Conservation (phyloP, 2,113 vertebrate species). For the Corythornis madagascariensis region DNA sequence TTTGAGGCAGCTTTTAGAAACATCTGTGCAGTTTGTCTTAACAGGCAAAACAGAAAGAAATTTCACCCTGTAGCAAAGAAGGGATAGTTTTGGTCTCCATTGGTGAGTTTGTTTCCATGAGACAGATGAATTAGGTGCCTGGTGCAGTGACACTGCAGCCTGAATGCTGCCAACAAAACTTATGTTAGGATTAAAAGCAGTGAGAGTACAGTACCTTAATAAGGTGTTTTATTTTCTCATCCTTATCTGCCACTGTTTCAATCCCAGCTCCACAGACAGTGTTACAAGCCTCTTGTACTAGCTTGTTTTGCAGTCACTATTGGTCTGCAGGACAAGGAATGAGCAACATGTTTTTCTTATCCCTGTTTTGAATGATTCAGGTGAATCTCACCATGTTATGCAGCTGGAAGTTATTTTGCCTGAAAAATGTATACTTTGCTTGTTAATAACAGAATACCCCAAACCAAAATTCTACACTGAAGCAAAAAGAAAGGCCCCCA, state of each 20-base stretch:
- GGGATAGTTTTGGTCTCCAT: neutral
- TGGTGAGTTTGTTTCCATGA: neutral
- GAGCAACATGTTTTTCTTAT: neutral
- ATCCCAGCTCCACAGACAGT: constrained; percentile 21
- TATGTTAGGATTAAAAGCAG: neutral
- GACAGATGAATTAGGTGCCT: neutral
- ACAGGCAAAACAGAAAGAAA: neutral
- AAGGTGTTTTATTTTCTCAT: neutral
- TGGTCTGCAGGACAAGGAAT: neutral
- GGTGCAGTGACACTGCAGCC: neutral
- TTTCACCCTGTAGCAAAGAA: neutral
- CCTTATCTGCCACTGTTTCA: neutral
- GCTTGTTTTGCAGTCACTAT: neutral
- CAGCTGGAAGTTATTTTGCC: neutral
- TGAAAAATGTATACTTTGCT: neutral
- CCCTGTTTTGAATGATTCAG: neutral
- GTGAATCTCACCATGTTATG: neutral
- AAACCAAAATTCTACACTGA: neutral
- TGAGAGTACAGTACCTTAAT: neutral
- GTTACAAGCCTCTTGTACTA: neutral
- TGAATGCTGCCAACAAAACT: constrained; percentile 10
- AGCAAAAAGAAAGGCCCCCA: neutral
- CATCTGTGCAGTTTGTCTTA: neutral
- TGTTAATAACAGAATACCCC: neutral
- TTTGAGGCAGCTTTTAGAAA: neutral